Evolutionary conservation across 2,888 invertebrate genomes (phyloP), one percentile per base, ranked within the genome.

Genomic region (Cheilosia impressa): DNA sequence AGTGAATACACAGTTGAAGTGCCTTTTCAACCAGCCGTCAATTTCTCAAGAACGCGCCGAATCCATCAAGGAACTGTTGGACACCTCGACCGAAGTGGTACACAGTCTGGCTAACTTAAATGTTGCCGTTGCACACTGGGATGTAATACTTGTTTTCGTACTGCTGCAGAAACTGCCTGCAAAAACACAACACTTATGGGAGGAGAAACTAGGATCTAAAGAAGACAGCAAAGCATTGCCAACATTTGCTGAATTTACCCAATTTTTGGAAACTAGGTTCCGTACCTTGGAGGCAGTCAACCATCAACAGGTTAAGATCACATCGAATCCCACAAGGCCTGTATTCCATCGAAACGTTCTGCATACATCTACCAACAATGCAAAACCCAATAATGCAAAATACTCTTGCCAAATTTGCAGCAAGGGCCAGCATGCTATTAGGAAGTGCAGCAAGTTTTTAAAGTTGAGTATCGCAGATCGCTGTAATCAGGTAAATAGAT

Each of bases 391-490:
- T 15, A 60, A 15, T 2, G 7, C 5, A 17, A 58, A 58, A 19
- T 38, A 2, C 22, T 19, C 19, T 1, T 38, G 53, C 13, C 41
- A 66, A 66, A 53, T 66, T 55, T 66, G 53, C 27, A 43, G 17
- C 24, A 68, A 55, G 13, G 53, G 27, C 10, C 53, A 68, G 10
- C 66, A 55, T 10, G 53, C 53, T 2, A 53, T 66, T 2, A 24
- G 24, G 24, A 24, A 24, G 2, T 24, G 24, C 4, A 24, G 24
- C 24, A 24, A 24, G 24, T 38, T 53, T 53, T 41, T 66, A 13
- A 41, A 53, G 10, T 1, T 53, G 24, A 17, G 41, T 17, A 24
- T 66, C 2, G 15, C 41, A 6, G 66, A 66, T 41, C 41, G 41
- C 0, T 24, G 3, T 24, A 15, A 66, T 17, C 15, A 41, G 3